These are phyloP conservation scores for Planococcus citri DNA, from an alignment of 1,140 invertebrate species.

Conservation along the genomic window DNA sequence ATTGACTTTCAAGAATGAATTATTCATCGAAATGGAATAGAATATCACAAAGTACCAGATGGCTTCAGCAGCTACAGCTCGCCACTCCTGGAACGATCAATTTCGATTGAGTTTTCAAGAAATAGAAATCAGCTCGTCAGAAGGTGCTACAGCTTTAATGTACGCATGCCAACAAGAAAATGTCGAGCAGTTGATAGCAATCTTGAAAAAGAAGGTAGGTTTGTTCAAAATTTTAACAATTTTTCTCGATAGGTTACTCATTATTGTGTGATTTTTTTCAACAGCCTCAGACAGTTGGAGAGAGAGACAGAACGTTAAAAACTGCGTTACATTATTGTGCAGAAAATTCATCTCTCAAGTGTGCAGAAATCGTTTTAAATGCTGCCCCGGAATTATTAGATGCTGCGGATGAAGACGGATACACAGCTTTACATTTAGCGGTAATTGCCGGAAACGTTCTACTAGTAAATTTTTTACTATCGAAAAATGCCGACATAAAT, in stretches of 20 bases:
- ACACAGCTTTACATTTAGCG: conserved; percentile 82
- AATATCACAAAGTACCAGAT: neutral
- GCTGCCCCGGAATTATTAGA: conserved; percentile 66
- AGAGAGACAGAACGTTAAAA: conserved; percentile 68
- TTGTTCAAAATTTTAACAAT: neutral
- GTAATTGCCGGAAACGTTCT: conserved; percentile 80
- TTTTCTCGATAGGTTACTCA: too few relatives aligned
- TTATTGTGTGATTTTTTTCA: too few relatives aligned
- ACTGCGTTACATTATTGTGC: conserved; percentile 85
- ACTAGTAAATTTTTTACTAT: conserved; percentile 63
- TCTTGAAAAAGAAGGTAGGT: conserved; percentile 5
- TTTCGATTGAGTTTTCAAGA: neutral
- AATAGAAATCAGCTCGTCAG: neutral
- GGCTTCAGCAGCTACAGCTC: neutral
- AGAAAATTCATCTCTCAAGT: conserved; percentile 48
- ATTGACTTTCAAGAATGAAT: too few relatives aligned
- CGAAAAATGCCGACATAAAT: conserved; percentile 73
- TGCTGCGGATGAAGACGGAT: conserved; percentile 78
- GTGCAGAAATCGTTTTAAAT: conserved; percentile 56
- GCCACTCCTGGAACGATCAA: neutral
- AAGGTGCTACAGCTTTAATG: conserved; percentile 11
- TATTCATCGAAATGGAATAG: too few relatives aligned
- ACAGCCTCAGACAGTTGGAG: conserved; percentile 46
- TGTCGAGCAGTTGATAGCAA: neutral
- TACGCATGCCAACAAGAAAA: conserved; percentile 19